A percentile compares a stretch with the other conserved stretches of the same genome.
These are phyloP conservation scores for Stenotaenia linearis DNA, from an alignment of 2,888 invertebrate genomes.

Conservation along the genomic window DNA sequence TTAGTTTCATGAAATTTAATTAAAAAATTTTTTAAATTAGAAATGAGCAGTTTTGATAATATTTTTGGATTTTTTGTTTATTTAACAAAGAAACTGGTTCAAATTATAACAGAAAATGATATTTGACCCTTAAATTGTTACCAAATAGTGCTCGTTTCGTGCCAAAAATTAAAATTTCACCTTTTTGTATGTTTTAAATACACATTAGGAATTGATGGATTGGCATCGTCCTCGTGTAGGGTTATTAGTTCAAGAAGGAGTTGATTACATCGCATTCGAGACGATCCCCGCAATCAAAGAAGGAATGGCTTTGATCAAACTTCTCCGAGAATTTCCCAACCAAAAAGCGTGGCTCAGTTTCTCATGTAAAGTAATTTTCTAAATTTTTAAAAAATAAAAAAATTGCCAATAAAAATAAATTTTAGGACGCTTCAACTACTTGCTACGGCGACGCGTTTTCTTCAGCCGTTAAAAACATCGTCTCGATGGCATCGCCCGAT, in stretches of 20 bases:
- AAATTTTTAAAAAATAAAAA: too few relatives aligned
- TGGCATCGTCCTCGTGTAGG: constrained; percentile 83
- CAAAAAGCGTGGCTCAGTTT: constrained; percentile 81
- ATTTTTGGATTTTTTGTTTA: neutral
- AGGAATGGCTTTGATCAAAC: constrained; percentile 72
- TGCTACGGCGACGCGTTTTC: constrained; percentile 76
- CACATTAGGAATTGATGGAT: constrained; percentile 65
- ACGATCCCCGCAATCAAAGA: constrained; percentile 83
- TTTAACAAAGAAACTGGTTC: too few relatives aligned
- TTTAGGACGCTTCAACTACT: constrained; percentile 58
- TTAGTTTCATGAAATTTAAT: neutral
- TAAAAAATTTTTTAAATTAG: neutral
- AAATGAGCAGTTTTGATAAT: neutral
- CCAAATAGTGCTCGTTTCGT: too few relatives aligned
- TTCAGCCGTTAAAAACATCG: constrained; percentile 57
- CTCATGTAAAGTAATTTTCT: constrained; percentile 73
- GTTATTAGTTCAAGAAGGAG: constrained; percentile 69
- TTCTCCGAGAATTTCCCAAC: constrained; percentile 70
- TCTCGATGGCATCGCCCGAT: constrained; percentile 49
- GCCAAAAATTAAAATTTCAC: too few relatives aligned
- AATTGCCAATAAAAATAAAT: too few relatives aligned
- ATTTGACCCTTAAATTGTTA: too few relatives aligned
- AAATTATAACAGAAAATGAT: too few relatives aligned
- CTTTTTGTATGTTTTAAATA: too few relatives aligned
- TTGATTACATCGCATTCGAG: constrained; percentile 80